A percentile compares a stretch with the other conserved stretches of the same genome.
phyloP scores from a whole-genome alignment of 2,797 vertebrate species.

The Acanthopagrus latus region DNA sequence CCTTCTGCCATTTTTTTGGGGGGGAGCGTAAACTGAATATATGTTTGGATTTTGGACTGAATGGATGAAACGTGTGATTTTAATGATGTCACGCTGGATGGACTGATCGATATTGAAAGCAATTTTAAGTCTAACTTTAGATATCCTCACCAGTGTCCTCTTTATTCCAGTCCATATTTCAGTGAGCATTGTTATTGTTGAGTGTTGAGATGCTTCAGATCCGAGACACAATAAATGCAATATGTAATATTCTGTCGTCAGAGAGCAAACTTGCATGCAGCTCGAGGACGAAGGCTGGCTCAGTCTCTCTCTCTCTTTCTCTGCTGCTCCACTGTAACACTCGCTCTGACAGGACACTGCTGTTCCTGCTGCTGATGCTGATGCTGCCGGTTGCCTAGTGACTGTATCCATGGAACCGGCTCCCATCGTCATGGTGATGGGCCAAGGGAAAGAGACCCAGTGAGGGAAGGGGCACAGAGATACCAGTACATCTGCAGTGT shows the following conservation, averaged over 20 bases:
- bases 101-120: background rate
- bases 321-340: conserved; percentile 46
- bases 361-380: conserved; percentile 66
- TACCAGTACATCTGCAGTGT: conserved; percentile 74
- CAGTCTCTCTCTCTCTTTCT: conserved; percentile 4
- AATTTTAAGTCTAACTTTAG: conserved; percentile 17
- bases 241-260: conserved; percentile 54
- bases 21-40: background rate
- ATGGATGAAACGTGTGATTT: background rate
- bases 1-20: too few species aligned
- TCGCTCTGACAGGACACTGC: conserved; percentile 70
- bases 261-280: conserved; percentile 52
- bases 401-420: conserved; percentile 78
- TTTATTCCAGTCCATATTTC: conserved; percentile 39
- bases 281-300: conserved; percentile 34
- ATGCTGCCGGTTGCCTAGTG: conserved; percentile 83
- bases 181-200: background rate
- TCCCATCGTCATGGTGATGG: conserved; percentile 83
- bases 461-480: conserved; percentile 67
- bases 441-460: conserved; percentile 70
- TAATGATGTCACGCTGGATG: background rate
- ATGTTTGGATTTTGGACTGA: background rate
- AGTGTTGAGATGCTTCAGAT: conserved; percentile 44
- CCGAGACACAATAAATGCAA: conserved; percentile 50
- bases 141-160: background rate